These are phyloP conservation scores for Rhinoraja longicauda DNA, from an alignment of 2,797 vertebrate genomes.

Conservation along the genomic window DNA sequence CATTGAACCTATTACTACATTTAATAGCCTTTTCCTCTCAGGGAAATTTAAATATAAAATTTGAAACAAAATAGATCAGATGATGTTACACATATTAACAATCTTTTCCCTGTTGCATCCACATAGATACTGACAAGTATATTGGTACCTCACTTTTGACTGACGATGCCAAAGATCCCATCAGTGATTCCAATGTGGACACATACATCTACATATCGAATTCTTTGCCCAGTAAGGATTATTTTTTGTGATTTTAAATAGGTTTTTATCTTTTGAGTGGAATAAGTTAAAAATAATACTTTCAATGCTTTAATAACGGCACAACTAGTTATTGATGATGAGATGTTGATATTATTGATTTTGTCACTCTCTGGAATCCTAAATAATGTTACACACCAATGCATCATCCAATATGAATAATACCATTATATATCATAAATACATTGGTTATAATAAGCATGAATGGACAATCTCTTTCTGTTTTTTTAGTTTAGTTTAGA, in stretches of 20 bases:
- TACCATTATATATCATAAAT: neutral
- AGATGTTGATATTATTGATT: neutral
- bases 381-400: neutral
- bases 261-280: neutral
- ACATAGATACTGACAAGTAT: rapidly evolving
- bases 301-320: neutral
- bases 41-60: neutral
- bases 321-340: neutral
- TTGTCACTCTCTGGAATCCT: neutral
- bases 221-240: neutral
- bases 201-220: neutral
- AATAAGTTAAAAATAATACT: neutral
- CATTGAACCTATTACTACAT: neutral
- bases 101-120: neutral
- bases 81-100: neutral
- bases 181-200: rapidly evolving
- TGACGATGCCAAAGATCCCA: rapidly evolving
- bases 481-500: too few species aligned
- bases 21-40: neutral
- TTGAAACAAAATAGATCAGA: neutral
- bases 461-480: neutral
- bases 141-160: too few species aligned
- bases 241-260: neutral
- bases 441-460: neutral
- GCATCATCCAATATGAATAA: too few species aligned